These are phyloP conservation scores for Kryptolebias marmoratus DNA, from an alignment of 2,113 vertebrate genomes.

Conservation along the genomic window DNA sequence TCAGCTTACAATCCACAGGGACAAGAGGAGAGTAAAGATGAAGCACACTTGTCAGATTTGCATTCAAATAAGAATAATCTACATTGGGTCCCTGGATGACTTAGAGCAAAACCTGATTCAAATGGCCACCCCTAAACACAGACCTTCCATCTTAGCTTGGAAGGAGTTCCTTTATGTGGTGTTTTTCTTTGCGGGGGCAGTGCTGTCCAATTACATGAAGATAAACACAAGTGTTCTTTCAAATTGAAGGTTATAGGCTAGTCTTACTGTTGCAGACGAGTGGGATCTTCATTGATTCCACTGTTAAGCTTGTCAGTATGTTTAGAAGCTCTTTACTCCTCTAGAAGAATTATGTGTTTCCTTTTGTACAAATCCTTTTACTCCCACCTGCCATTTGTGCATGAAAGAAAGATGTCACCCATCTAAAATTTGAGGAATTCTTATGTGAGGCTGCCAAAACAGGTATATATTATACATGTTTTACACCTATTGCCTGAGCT, in stretches of 20 bases:
- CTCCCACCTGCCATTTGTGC: slow-evolving; percentile 53
- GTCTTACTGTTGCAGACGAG: slow-evolving; percentile 16
- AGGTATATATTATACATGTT: slow-evolving; percentile 38
- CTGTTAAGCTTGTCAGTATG: slow-evolving; percentile 23
- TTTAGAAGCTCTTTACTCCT: slow-evolving; percentile 44
- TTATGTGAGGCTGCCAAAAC: slow-evolving; percentile 31
- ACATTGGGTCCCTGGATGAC: slow-evolving; percentile 51
- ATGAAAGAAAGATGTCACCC: slow-evolving; percentile 52
- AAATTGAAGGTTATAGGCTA: slow-evolving; percentile 28
- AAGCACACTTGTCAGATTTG: slow-evolving; percentile 63
- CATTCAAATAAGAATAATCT: slow-evolving; percentile 73
- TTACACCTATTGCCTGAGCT: slow-evolving; percentile 24
- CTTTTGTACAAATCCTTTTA: slow-evolving; percentile 51
- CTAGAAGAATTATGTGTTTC: slow-evolving; percentile 40
- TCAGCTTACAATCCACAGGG: slow-evolving; percentile 30
- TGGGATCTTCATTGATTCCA: slow-evolving; percentile 50
- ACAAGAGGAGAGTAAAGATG: slow-evolving; percentile 41
- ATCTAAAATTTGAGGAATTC: slow-evolving; percentile 24
- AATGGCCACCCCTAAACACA: slow-evolving; percentile 30
- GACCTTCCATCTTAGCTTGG: slow-evolving; percentile 21
- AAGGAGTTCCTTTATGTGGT: slow-evolving; percentile 16
- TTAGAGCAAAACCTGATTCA: slow-evolving; percentile 44
- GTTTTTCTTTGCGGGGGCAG: slow-evolving; percentile 14
- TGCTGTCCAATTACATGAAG: slow-evolving; percentile 32
- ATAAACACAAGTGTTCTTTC: slow-evolving; percentile 25